Evolutionary conservation across 2,113 vertebrate species (phyloP).

Genomic region (Podarcis raffonei): DNA sequence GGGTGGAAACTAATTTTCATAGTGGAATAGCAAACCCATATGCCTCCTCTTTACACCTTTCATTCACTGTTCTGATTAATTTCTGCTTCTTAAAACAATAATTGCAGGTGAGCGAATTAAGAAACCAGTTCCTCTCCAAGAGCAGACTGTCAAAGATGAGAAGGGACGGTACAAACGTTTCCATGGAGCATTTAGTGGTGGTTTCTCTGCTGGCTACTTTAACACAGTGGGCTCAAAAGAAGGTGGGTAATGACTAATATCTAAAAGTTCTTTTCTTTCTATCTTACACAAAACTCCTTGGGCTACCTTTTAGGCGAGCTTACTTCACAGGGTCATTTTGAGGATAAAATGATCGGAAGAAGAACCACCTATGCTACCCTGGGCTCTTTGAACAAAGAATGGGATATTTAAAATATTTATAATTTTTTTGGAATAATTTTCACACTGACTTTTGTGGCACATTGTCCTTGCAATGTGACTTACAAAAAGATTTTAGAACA

Average conservation of each 20-base stretch:
- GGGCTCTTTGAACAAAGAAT: background rate
- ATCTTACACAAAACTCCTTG: background rate
- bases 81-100: constrained; percentile 1
- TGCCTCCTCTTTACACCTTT: background rate
- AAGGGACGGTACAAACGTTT: constrained; percentile 92
- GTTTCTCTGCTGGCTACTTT: constrained; percentile 96
- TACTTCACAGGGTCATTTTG: background rate
- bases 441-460: no score
- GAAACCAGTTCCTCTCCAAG: constrained; percentile 90
- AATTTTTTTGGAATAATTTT: no score
- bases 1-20: background rate
- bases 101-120: constrained; percentile 83
- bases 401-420: no score
- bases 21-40: no score
- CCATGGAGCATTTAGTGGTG: constrained; percentile 96
- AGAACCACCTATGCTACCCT: background rate
- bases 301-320: background rate
- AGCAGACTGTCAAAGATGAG: constrained; percentile 95
- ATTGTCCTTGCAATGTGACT: no score
- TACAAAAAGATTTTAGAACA: background rate
- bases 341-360: background rate
- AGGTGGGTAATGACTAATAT: constrained; percentile 75
- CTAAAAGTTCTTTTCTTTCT: background rate
- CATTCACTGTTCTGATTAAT: background rate
- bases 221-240: constrained; percentile 96